Conservation (phyloP, 2,888 invertebrate genomes). For the Colletes collaris region DNA sequence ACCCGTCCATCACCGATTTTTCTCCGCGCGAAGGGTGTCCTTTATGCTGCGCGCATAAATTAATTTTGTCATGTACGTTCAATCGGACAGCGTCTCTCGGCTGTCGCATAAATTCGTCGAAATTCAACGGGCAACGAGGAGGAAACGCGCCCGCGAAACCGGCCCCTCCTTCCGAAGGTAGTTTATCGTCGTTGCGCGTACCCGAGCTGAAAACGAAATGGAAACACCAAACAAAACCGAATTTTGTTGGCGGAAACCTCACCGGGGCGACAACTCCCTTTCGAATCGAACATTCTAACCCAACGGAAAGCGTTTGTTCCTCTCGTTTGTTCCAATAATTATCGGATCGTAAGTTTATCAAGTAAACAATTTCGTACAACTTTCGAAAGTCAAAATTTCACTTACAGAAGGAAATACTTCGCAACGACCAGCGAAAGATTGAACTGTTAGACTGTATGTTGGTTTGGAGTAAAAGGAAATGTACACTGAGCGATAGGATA, state of each 20-base stretch:
- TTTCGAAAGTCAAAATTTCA: no score
- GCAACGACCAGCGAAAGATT: no score
- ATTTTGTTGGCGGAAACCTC: not conserved
- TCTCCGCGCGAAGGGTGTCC: not conserved
- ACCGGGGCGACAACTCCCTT: not conserved
- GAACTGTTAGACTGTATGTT: no score
- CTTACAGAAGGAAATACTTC: no score
- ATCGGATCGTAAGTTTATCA: no score
- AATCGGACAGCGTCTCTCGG: slow-evolving; percentile 40
- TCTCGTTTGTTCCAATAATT: no score
- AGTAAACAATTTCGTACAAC: no score
- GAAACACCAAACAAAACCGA: not conserved
- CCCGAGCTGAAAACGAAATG: not conserved
- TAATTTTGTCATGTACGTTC: slow-evolving; percentile 55
- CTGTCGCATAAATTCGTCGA: slow-evolving; percentile 54
- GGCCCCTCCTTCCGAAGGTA: slow-evolving; percentile 47
- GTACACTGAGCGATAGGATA: no score
- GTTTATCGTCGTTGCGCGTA: slow-evolving; percentile 64
- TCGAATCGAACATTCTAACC: not conserved
- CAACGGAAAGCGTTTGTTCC: not conserved
- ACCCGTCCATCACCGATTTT: slow-evolving; percentile 37
- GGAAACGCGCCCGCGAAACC: slow-evolving; percentile 44
- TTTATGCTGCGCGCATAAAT: slow-evolving; percentile 43
- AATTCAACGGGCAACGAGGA: slow-evolving; percentile 39
- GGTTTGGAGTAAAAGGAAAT: no score